Percentiles rank a stretch among this genome's conserved stretches.
Conservation (phyloP, 2,888 invertebrate species). For the Drosophila mimetica region DNA sequence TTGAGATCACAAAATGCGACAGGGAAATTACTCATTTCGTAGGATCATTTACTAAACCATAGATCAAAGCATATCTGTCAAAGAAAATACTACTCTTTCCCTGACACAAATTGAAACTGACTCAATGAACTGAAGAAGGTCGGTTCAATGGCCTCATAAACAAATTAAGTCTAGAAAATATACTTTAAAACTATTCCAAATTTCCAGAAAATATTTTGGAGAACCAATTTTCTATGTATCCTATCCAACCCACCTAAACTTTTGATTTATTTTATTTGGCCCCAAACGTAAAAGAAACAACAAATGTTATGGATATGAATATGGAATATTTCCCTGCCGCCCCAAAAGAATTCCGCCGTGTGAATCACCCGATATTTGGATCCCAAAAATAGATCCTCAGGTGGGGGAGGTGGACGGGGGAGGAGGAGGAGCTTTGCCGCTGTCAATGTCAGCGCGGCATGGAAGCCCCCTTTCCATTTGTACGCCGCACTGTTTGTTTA, state of each 20-base stretch:
- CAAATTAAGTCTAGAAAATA: background rate
- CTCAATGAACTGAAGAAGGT: slow-evolving; percentile 21
- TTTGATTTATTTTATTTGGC: slow-evolving; percentile 6
- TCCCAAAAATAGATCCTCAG: slow-evolving; percentile 57
- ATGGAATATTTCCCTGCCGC: slow-evolving; percentile 33
- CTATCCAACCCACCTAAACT: background rate
- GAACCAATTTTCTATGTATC: background rate
- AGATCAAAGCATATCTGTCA: slow-evolving; percentile 32
- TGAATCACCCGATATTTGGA: slow-evolving; percentile 56
- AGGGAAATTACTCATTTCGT: slow-evolving; percentile 21
- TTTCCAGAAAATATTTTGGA: slow-evolving; percentile 17
- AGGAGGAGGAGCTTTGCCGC: slow-evolving; percentile 51
- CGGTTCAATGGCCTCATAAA: slow-evolving; percentile 30
- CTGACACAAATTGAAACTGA: slow-evolving; percentile 22
- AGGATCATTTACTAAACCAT: slow-evolving; percentile 33
- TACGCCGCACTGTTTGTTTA: slow-evolving; percentile 25
- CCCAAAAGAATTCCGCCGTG: slow-evolving; percentile 51
- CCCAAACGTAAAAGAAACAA: slow-evolving; percentile 12
- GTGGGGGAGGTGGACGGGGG: slow-evolving; percentile 38
- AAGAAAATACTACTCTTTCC: background rate
- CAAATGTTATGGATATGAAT: slow-evolving; percentile 16
- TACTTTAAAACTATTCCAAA: background rate
- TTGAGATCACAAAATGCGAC: slow-evolving; percentile 18
- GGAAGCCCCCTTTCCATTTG: slow-evolving; percentile 17
- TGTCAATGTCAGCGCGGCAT: slow-evolving; percentile 62